Conservation (phyloP, 2,888 invertebrate species). For the Argyresthia goedartella region DNA sequence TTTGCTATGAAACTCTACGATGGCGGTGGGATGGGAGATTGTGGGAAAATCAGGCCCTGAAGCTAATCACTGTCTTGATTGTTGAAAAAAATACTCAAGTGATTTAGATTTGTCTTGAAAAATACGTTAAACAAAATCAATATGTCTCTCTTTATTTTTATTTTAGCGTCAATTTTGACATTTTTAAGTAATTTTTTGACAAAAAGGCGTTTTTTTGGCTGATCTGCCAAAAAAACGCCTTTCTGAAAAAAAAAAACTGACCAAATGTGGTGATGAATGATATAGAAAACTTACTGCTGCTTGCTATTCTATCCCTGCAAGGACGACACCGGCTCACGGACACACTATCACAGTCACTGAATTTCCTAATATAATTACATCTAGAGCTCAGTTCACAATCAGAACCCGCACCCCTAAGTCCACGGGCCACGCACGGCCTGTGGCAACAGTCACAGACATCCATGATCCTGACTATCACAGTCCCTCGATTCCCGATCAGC, state of each 20-base stretch:
- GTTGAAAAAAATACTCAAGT: too few relatives aligned
- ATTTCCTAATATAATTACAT: conserved; percentile 52
- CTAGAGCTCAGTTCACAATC: conserved; percentile 47
- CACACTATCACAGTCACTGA: conserved; percentile 65
- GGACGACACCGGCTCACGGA: conserved; percentile 44
- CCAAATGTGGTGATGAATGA: neutral
- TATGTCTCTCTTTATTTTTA: too few relatives aligned
- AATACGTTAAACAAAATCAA: too few relatives aligned
- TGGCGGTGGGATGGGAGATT: too few relatives aligned
- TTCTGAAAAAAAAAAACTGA: neutral
- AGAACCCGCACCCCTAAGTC: conserved; percentile 37
- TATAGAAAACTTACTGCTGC: conserved; percentile 47
- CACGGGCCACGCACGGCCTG: conserved; percentile 22
- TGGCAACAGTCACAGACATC: conserved; percentile 30
- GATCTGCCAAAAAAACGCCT: too few relatives aligned
- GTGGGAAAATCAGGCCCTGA: too few relatives aligned
- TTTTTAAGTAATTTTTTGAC: too few relatives aligned
- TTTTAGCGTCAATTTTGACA: too few relatives aligned
- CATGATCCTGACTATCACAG: conserved; percentile 54
- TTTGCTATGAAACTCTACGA: too few relatives aligned
- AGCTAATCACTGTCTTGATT: too few relatives aligned
- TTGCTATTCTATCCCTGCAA: conserved; percentile 45
- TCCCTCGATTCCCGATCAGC: conserved; percentile 42
- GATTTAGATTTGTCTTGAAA: too few relatives aligned
- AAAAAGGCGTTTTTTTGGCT: too few relatives aligned